Evolutionary conservation across 30 jellyfish, hydroid and myxozoan species (phyloP), one percentile per base, ranked within the genome.

Genomic region (Aurelia sp.): DNA sequence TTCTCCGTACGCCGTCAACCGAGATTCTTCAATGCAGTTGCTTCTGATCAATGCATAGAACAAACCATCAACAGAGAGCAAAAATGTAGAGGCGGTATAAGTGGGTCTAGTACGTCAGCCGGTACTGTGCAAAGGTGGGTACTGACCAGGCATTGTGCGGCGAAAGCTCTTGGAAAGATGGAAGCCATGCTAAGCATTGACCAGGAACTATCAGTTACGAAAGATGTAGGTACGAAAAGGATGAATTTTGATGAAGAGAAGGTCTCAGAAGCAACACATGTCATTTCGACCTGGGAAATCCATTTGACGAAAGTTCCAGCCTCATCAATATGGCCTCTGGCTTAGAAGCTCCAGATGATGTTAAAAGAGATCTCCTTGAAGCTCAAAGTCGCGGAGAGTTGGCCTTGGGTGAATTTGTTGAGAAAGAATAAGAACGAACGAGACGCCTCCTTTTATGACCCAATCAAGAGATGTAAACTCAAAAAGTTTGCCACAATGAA

Each of bases 91-190:
- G 92, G 92, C 31, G 92, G 92, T 27, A 82, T 69, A 11, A 82
- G 70, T 27, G 92, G 92, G 23, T 82, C 51, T 22, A 82, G 92
- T 60, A 82, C 88, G 21, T 31, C 92, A 52, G 68, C 78, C 47
- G 87, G 86, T 27, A 82, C 86, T 3, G 79, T 70, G 70, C 92
- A 81, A 69, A 57, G 86, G 57, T 71, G 87, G 92, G 88, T 82
- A 33, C 71, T 82, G 86, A 82, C 87, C 60, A 82, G 92, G 19
- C 79, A 82, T 71, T 30, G 78, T 35, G 88, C 75, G 62, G 74
- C 84, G 61, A 81, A 81, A 68, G 83, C 83, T 48, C 83, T 72
- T 41, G 41, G 83, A 48, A 58, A 75, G 86, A 55, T 59, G 47
- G 86, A 75, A 59, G 62, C 63, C 23, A 53, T 75, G 73, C 74